Evolutionary conservation across 2,797 vertebrate species (phyloP), one percentile per base, ranked within the genome.

Genomic region (Vespertilio murinus): DNA sequence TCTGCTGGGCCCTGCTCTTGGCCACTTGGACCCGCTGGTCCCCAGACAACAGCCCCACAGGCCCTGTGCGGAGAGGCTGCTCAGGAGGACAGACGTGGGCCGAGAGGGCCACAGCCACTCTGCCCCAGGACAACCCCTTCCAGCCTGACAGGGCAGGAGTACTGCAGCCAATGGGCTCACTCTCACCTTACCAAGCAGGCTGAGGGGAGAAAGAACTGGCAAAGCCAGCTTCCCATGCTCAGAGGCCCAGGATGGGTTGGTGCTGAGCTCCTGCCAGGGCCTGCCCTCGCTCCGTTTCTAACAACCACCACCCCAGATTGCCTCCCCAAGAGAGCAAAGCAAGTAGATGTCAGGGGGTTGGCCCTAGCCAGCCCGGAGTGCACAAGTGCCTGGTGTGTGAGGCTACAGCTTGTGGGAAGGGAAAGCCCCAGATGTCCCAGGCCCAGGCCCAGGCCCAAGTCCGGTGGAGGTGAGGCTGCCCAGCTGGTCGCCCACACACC

Each of bases 21-120:
- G 99, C 99, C 74, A 97, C 94, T 93, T 98, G 99, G 94, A 99
- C 97, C 12, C 99, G 98, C 80, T 99, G 98, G 74, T 99, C 99
- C 52, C 99, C 99, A 38, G 98, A 98, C 80, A 99, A 56, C 40
- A 99, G 97, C 71, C 98, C 95, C 0, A 97, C 94, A 96, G 96
- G 95, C 88, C 96, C 98, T 98, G 90, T 6, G 5, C 47, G 59
- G 28, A 52, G 11, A 89, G 33, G 1, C 38, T 71, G 81, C 40
- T 91, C 45, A 79, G 65, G 61, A 47, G 5, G 2, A 8, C 25
- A 12, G 25, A 20, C 45, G 8, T 1, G 5, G 5, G 25, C 70
- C 28, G 84, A 4, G 9, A 10, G 38, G 35, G 4, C 47, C 74
- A 13, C 8, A 9, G 77, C 6, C 70, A 49, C 18, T 73, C 71